Percentiles rank a stretch among this genome's conserved stretches.
Conservation (phyloP, 2,113 vertebrate species). For the Holacanthus passer region DNA sequence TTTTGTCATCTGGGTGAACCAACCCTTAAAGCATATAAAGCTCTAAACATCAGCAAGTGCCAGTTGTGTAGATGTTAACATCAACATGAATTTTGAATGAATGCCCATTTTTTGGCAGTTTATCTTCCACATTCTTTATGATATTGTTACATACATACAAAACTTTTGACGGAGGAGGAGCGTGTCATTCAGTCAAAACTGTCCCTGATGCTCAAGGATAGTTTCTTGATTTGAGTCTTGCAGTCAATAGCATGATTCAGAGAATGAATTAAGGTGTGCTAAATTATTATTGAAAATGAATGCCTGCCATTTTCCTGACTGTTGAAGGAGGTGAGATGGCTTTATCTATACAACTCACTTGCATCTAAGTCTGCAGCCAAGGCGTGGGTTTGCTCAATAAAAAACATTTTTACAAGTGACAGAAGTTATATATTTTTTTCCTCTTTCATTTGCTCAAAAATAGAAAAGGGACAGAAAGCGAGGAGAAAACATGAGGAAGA, state of each 20-base stretch:
- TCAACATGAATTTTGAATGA: no score
- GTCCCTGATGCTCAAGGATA: neutral
- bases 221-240: constrained; percentile 1
- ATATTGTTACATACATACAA: no score
- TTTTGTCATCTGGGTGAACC: neutral
- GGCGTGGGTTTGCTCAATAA: constrained; percentile 19
- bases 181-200: neutral
- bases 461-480: constrained; percentile 28
- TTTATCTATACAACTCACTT: neutral
- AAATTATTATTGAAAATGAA: neutral
- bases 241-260: neutral
- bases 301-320: neutral
- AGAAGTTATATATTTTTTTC: neutral
- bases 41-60: neutral
- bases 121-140: neutral
- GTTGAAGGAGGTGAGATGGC: neutral
- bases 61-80: neutral
- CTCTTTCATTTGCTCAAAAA: constrained; percentile 38
- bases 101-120: no score
- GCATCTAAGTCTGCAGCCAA: constrained; percentile 10
- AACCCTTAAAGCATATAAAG: no score
- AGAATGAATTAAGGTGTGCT: neutral
- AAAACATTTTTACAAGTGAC: constrained; percentile 28
- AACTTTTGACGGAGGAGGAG: neutral
- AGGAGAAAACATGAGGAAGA: constrained; percentile 13